Conservation (phyloP, 2,797 vertebrate species). For the Oreortyx pictus region DNA sequence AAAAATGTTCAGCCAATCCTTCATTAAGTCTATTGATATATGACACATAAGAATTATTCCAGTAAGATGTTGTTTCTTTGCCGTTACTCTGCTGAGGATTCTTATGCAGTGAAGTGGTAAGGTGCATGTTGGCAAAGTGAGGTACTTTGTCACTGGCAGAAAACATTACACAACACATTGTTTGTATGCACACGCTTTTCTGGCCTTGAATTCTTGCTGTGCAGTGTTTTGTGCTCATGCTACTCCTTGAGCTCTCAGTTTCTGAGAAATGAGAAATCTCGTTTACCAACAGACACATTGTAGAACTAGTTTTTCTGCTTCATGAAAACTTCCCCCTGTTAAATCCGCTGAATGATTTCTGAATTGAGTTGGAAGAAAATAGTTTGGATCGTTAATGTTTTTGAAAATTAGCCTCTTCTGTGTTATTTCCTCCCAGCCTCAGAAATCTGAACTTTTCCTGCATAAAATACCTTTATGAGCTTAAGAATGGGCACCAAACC, state of each 20-base stretch:
- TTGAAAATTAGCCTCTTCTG: background rate
- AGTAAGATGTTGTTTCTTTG: background rate
- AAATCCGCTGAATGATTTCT: background rate
- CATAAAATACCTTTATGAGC: background rate
- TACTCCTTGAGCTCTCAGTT: background rate
- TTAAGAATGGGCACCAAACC: background rate
- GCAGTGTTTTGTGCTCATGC: background rate
- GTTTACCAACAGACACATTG: background rate
- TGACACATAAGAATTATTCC: background rate
- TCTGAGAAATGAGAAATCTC: background rate
- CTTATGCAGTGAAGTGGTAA: background rate
- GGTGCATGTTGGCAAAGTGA: background rate
- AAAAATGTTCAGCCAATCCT: background rate
- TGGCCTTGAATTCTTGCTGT: background rate
- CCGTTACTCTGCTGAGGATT: background rate
- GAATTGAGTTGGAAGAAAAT: conserved; percentile 1
- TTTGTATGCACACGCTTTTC: background rate
- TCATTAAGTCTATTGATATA: background rate
- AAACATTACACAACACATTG: background rate
- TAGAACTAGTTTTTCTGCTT: background rate
- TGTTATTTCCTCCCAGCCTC: background rate
- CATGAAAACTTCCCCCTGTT: background rate
- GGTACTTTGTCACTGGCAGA: background rate
- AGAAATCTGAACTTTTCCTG: background rate
- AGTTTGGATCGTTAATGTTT: conserved; percentile 33